Percentiles rank a stretch among this genome's conserved stretches.
Conservation (phyloP, 2,888 invertebrate species). For the Leptarthrus brevirostris region DNA sequence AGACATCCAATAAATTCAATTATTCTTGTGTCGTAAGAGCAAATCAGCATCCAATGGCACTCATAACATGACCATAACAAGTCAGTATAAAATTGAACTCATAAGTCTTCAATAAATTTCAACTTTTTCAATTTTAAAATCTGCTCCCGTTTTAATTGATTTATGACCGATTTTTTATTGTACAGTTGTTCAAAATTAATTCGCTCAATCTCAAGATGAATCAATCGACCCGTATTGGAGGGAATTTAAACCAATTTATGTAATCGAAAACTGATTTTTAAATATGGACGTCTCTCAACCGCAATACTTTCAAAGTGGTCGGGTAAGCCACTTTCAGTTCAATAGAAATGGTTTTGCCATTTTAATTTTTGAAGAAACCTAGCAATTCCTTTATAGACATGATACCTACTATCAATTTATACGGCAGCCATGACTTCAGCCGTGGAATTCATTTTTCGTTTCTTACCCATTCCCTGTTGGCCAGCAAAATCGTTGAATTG, state of each 20-base stretch:
- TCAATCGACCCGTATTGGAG: slow-evolving; percentile 19
- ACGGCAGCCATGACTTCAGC: background rate
- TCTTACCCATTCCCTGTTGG: background rate
- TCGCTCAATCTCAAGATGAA: background rate
- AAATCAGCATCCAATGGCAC: too few species aligned
- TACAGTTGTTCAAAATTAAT: too few species aligned
- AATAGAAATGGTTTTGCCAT: slow-evolving; percentile 20
- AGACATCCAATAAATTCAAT: too few species aligned
- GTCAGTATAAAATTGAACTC: too few species aligned
- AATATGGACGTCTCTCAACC: background rate
- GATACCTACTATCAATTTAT: slow-evolving; percentile 34
- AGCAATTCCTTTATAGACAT: background rate
- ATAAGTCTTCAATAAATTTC: too few species aligned
- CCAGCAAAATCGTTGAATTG: slow-evolving; percentile 16
- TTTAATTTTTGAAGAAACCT: slow-evolving; percentile 1
- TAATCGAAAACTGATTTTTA: background rate
- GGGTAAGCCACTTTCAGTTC: background rate
- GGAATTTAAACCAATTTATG: slow-evolving; percentile 9
- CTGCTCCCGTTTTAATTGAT: slow-evolving; percentile 28
- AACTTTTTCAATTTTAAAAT: slow-evolving; percentile 7
- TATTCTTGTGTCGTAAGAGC: too few species aligned
- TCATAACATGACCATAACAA: too few species aligned
- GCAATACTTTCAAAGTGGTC: background rate
- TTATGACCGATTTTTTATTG: slow-evolving; percentile 27
- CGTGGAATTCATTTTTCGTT: background rate